These are phyloP conservation scores for Tenualosa ilisha DNA, from an alignment of 2,797 vertebrate genomes.

Conservation along the genomic window DNA sequence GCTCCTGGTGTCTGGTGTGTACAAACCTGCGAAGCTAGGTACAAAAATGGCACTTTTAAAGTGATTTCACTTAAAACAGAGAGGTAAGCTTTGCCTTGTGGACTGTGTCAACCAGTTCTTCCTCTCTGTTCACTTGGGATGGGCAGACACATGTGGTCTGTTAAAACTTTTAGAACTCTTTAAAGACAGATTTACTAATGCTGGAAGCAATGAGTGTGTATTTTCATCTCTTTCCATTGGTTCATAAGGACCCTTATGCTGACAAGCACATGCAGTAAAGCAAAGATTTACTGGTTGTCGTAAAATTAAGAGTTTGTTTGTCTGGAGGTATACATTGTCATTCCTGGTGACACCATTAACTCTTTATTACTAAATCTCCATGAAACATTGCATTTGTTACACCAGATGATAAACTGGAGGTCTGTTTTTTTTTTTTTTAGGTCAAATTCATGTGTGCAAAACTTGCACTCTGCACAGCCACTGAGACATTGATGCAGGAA, in stretches of 20 bases:
- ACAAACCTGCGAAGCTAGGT: not conserved
- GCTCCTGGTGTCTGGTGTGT: not conserved
- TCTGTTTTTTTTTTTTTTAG: conserved; percentile 61
- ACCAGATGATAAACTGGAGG: not conserved
- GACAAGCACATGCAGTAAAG: not conserved
- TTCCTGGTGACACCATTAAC: not conserved
- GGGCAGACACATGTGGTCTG: not conserved
- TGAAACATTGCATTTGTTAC: not conserved
- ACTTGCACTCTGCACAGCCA: conserved; percentile 66
- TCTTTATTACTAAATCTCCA: not conserved
- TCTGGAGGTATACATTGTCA: not conserved
- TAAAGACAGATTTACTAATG: conserved; percentile 9
- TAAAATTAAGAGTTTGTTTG: not conserved
- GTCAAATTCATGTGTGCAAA: conserved; percentile 90
- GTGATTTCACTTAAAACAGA: not conserved
- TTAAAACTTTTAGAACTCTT: not conserved
- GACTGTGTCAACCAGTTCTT: not conserved
- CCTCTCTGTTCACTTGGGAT: not conserved
- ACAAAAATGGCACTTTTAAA: not conserved
- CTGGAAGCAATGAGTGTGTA: not conserved
- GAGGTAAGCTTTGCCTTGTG: not conserved
- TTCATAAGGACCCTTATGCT: not conserved
- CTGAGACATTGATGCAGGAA: conserved; percentile 70
- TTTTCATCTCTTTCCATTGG: not conserved
- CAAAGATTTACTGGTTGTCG: not conserved